Evolutionary conservation across 2,888 invertebrate genomes (phyloP), one percentile per base, ranked within the genome.

Genomic region (Chloroclystis v-ata): DNA sequence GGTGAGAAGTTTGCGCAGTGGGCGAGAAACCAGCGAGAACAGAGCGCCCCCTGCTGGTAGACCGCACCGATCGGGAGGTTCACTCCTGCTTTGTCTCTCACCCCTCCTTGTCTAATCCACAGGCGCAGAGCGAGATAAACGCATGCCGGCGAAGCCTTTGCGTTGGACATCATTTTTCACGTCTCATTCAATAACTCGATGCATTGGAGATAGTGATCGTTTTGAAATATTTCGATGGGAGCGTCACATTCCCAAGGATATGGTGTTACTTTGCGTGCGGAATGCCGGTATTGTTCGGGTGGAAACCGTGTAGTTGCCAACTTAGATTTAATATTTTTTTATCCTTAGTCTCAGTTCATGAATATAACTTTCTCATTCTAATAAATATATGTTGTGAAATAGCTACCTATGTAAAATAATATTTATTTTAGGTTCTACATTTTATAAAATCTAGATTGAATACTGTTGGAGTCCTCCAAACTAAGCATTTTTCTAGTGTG

Each of bases 201-300:
- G 79, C 82, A 77, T 78, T 68, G 71, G 78, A 80, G 87, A 87
- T 87, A 81, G 82, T 78, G 84, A 87, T 87, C 87, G 81, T 82
- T 83, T 85, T 82, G 81, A 82, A 82, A 85, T 83, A 80, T 84
- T 79, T 81, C 78, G 84, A 78, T 80, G 84, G 80, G 79, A 77
- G 71, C 78, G 67, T 67, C 68, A 72, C 75, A 80, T 86, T 86
- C 86, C 82, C 85, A 86, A 81, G 86, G 84, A 85, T 82, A 86
- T 87, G 86, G 81, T 84, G 83, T 87, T 87, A 85, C 86, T 82
- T 80, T 67, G 86, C 84, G 84, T 82, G 84, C 83, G 79, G 83
- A 85, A 82, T 80, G 70, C 47, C 42, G 24, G 48, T 38, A 51
- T 54, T 56, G 57, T 54, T 52, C 28, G 24, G 43, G 47, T 5